A percentile compares a stretch with the other conserved stretches of the same genome.
Conservation (phyloP, 2,888 invertebrate genomes). For the Pycnomerus fuliginosus region DNA sequence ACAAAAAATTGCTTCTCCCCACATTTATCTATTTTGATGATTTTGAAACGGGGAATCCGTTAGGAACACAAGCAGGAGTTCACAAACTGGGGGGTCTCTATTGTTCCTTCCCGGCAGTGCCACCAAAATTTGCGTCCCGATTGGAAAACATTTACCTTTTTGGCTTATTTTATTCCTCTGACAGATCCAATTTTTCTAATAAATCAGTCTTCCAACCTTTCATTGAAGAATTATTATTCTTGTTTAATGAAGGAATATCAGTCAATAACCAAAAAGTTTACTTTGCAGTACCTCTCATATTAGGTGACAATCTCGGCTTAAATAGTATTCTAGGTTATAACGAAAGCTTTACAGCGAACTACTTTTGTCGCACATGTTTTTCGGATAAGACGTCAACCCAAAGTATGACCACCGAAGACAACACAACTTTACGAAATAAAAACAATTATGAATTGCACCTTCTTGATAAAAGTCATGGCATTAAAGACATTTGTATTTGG, state of each 20-base stretch:
- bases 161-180: conserved; percentile 22
- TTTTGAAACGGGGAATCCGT: conserved; percentile 11
- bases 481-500: not conserved
- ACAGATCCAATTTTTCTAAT: conserved; percentile 18
- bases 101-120: conserved; percentile 16
- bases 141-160: conserved; percentile 25
- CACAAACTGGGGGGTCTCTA: conserved; percentile 23
- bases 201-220: not conserved
- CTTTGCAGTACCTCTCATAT: not conserved
- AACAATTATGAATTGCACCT: not conserved
- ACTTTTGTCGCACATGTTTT: conserved; percentile 1
- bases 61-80: conserved; percentile 24
- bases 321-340: not conserved
- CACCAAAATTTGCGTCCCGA: conserved; percentile 18
- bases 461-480: not conserved
- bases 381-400: not conserved
- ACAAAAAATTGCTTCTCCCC: conserved; percentile 25
- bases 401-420: not conserved
- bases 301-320: not conserved
- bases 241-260: not conserved
- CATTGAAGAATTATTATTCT: not conserved
- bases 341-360: not conserved
- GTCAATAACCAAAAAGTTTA: not conserved
- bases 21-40: conserved; percentile 23
- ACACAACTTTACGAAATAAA: not conserved